Evolutionary conservation across 2,888 invertebrate genomes (phyloP), one percentile per base, ranked within the genome.

Genomic region (Temnothorax rugatulus): DNA sequence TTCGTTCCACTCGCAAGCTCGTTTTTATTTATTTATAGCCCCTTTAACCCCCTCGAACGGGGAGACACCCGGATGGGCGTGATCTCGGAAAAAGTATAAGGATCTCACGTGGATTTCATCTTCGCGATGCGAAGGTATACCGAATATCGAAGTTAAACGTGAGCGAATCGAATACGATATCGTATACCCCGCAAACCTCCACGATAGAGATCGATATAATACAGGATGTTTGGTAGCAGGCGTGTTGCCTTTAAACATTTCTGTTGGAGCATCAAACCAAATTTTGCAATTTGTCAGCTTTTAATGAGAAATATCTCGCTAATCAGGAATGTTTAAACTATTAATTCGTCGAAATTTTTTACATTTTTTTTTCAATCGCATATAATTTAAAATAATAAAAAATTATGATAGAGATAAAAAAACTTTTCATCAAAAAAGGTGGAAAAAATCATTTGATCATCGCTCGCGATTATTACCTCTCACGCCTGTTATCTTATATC

Each of bases 21-120:
- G 63, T 83, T 68, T 61, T 87, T 82, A 82, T 90, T 87, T 89
- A 87, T 88, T 88, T 88, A 88, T 71, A 68, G 9, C 38, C 52
- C 38, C 52, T 47, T 68, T 38, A 68, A 38, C 21, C 9, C 52
- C 52, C 52, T 61, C n/a, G 38, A 64, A 57, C 57, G 61, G 54
- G 47, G 47, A 81, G 13, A 47, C 76, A 76, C 38, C 15, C 25
- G 47, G 38, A 77, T 50, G 25, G n/a, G 18, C n/a, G 54, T 75
- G n/a, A 13, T 64, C 57, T 57, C 44, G 59, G 34, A 21, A 25
- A 66, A 50, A 57, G 47, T 18, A 38, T 4, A 29, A 44, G 9
- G 52, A 34, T 59, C 25, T 34, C 18, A 25, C 18, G 38, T 52
- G 82, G 68, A 50, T 21, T 25, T 61, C 52, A 21, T 73, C 77